Base-by-base conservation (phyloP, 2,888 invertebrate genomes). In the Aelia acuminata region DNA sequence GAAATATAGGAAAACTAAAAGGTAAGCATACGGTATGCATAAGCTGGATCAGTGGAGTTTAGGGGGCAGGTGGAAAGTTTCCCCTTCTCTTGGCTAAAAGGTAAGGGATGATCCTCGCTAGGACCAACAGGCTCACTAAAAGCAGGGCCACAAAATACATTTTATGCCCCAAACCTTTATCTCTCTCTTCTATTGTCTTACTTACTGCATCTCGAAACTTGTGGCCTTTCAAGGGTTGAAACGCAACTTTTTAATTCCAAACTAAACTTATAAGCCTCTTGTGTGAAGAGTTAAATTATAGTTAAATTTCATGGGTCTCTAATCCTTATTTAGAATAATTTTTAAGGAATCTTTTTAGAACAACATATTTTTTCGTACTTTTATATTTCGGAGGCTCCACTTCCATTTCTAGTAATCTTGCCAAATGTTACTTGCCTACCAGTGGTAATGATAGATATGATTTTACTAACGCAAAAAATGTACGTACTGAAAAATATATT, bases 1-100 rank as follows among this genome's bases (percentile, higher is more conserved):
- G 80, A 80, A 47, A 80, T 80, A 80, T 80, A n/a, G 80, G 80
- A 80, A 80, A 80, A 80, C 43, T 47, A 80, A 80, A 80, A 80
- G 80, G 80, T n/a, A 43, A 80, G 80, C 80, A 80, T 80, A 80
- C n/a, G 80, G 43, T 13, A 47, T 80, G 80, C 80, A 80, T 80
- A 43, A 39, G 80, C 80, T 80, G 80, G 80, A 43, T 80, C 80
- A 43, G 80, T n/a, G 80, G 43, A 80, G 80, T 80, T 80, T 80
- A 43, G 80, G 43, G 80, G 39, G 43, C 43, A 47, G 80, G 80
- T 80, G 80, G 80, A 80, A 80, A 80, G 43, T 80, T 47, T 47
- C 18, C 80, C 80, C 43, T 47, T n/a, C 80, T 15, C 80, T 80
- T 22, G 80, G 80, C 80, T 80, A 80, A 80, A 80, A 80, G 80